These are phyloP conservation scores for Gastrophysa polygoni DNA, from an alignment of 2,888 invertebrate species.

Conservation along the genomic window DNA sequence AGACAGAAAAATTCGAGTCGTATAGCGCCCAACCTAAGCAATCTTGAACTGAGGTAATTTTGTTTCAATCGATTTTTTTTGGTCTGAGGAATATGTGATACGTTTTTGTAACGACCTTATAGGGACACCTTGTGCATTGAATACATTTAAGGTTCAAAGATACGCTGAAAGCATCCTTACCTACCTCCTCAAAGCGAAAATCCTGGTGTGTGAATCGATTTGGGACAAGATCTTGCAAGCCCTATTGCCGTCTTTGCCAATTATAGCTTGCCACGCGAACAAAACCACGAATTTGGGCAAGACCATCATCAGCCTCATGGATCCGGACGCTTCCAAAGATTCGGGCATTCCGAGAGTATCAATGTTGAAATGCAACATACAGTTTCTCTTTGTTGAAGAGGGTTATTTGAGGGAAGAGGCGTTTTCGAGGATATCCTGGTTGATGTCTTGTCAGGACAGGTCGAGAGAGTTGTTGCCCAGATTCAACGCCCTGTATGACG, in stretches of 20 bases:
- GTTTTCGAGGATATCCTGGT: constrained; percentile 61
- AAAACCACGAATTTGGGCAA: constrained; percentile 63
- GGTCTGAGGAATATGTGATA: too few species aligned
- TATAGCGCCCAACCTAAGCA: too few species aligned
- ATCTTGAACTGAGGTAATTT: too few species aligned
- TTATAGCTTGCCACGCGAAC: constrained; percentile 66
- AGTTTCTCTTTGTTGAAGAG: constrained; percentile 59
- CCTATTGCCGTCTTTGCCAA: constrained; percentile 65
- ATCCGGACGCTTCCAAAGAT: constrained; percentile 66
- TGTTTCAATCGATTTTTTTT: background rate
- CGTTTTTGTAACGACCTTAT: too few species aligned
- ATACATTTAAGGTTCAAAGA: constrained; percentile 61
- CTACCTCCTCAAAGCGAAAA: constrained; percentile 68
- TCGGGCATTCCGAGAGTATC: constrained; percentile 65
- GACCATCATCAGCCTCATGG: constrained; percentile 67
- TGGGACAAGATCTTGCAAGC: constrained; percentile 68
- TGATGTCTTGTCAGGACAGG: constrained; percentile 59
- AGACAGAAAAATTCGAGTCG: too few species aligned
- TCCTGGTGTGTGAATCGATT: constrained; percentile 65
- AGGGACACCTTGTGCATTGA: too few species aligned
- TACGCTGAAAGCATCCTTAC: constrained; percentile 67
- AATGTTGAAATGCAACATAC: constrained; percentile 61
- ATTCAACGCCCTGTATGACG: constrained; percentile 59
- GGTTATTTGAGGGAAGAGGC: constrained; percentile 59
- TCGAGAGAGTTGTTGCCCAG: constrained; percentile 58